Percentiles rank a stretch among this genome's conserved stretches.
These are phyloP conservation scores for Planiliza haematocheilus DNA, from an alignment of 2,113 vertebrate genomes.

Conservation along the genomic window DNA sequence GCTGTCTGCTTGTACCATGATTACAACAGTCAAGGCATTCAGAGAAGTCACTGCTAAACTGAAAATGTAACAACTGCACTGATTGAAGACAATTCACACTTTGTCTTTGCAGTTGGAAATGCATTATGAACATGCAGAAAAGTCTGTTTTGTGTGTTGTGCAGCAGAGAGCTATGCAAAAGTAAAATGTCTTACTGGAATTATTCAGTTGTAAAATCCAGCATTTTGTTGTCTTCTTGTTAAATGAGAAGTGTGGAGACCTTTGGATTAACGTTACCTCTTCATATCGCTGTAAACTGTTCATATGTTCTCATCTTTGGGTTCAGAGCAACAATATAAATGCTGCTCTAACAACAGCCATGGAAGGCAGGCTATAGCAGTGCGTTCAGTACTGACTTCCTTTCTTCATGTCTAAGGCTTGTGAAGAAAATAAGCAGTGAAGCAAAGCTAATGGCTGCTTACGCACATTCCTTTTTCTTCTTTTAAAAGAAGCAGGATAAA, in stretches of 20 bases:
- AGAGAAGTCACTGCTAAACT: too few relatives aligned
- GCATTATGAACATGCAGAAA: too few relatives aligned
- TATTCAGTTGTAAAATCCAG: not conserved
- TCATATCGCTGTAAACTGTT: not conserved
- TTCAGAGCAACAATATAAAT: not conserved
- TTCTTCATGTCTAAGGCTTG: slow-evolving; percentile 29
- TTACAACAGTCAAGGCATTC: too few relatives aligned
- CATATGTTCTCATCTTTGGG: not conserved
- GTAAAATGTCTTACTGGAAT: not conserved
- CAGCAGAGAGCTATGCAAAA: not conserved
- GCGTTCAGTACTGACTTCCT: slow-evolving; percentile 35
- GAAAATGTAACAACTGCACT: too few relatives aligned
- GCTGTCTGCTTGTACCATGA: too few relatives aligned
- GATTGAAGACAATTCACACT: too few relatives aligned
- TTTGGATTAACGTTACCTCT: too few relatives aligned
- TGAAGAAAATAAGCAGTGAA: slow-evolving; percentile 29
- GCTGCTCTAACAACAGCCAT: slow-evolving; percentile 10
- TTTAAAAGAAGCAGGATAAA: not conserved
- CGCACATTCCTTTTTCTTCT: not conserved
- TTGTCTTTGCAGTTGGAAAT: too few relatives aligned
- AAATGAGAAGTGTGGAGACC: too few relatives aligned
- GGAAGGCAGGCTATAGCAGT: slow-evolving; percentile 18
- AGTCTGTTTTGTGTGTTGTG: not conserved
- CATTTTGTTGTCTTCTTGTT: too few relatives aligned
- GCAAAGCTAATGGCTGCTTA: slow-evolving; percentile 21